Evolutionary conservation across 2,888 invertebrate species (phyloP), one percentile per base, ranked within the genome.

Genomic region (Ochropleura leucogaster): DNA sequence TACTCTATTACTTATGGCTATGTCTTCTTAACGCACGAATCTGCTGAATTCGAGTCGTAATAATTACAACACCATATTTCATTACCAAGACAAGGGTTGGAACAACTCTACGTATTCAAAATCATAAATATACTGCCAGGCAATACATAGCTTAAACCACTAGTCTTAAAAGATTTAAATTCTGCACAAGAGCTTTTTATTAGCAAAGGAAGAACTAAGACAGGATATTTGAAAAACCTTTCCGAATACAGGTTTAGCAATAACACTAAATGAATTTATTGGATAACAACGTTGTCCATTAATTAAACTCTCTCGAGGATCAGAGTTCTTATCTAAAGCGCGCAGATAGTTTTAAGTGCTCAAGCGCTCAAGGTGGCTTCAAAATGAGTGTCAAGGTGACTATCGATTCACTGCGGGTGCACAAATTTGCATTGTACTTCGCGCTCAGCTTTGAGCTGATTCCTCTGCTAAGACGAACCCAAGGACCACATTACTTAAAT

Each of bases 341-440:
- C 59, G 55, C 80, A 79, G 70, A 59, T 77, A 51, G 75, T 75
- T 77, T 18, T 42, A 51, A 77, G 46, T 68, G 60, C 53, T 78
- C 40, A 20, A 77, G 62, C 47, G 62, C 71, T 76, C 76, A 79
- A 86, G 74, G 74, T 74, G 68, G 49, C 68, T 72, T 72, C 46
- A 73, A 46, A 75, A 76, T 79, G 49, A 71, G 76, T 82, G 77
- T 82, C 83, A 79, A 80, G 87, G 87, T 82, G 73, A 80, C 66
- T 68, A 77, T 84, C 62, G 82, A 82, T 79, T 75, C 63, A 68
- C 60, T 74, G 68, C 65, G 71, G 83, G 74, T 86, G 86, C 85
- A 84, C 72, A 80, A 46, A 76, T 86, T 86, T 86, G 79, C 85
- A 84, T 84, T 82, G 78, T 78, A 79, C 79, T 79, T 47, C 59